Conservation (phyloP, 2,113 vertebrate genomes). For the Phyllostomus hastatus region DNA sequence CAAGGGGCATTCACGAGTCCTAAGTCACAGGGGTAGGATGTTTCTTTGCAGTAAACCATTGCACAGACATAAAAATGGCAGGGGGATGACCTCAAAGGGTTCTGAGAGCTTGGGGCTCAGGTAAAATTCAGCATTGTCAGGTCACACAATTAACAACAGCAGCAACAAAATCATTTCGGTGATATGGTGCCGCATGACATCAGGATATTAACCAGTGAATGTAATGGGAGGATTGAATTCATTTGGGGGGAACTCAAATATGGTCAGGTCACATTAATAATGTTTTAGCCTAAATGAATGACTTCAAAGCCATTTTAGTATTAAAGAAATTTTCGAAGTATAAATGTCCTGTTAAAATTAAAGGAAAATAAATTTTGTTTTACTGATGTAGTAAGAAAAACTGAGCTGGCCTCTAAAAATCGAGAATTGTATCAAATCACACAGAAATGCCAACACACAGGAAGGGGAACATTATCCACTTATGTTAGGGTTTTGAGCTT, state of each 20-base stretch:
- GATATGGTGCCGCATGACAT: fast-evolving
- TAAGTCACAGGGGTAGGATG: background rate
- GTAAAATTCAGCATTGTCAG: background rate
- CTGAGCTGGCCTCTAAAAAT: background rate
- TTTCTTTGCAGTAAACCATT: background rate
- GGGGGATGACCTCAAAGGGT: background rate
- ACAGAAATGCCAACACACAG: background rate
- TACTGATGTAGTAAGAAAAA: background rate
- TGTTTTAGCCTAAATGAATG: background rate
- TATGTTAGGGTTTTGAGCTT: background rate
- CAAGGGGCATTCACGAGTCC: background rate
- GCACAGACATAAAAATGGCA: background rate
- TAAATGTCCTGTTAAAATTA: background rate
- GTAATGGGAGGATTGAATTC: background rate
- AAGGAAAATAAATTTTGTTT: background rate
- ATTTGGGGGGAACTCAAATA: background rate
- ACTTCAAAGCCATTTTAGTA: background rate
- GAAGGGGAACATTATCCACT: background rate
- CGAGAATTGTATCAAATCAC: background rate
- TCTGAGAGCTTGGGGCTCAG: background rate
- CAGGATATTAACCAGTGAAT: background rate
- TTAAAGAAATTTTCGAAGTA: background rate
- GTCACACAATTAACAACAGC: background rate
- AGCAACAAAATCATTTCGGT: background rate
- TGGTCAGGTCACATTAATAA: background rate